phyloP scores from a whole-genome alignment of 2,797 vertebrate genomes.

The Atherinosoma microstoma region DNA sequence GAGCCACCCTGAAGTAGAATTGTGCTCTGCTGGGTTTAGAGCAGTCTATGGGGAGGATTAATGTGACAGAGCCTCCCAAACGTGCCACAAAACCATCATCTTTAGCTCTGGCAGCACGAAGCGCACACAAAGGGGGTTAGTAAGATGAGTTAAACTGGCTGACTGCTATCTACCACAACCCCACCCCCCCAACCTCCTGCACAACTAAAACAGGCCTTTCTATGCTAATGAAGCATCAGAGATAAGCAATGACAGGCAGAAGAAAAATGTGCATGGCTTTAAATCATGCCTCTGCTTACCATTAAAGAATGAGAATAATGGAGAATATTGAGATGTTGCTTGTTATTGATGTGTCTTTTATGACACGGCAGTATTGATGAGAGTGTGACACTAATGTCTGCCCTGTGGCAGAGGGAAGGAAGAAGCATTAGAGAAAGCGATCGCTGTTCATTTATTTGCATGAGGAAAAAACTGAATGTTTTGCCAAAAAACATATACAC shows the following conservation, averaged over 20 bases:
- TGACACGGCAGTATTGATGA: conserved; percentile 76
- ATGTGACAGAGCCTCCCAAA: conserved; percentile 71
- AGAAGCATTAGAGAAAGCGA: conserved; percentile 54
- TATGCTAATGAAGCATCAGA: conserved; percentile 81
- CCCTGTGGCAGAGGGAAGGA: conserved; percentile 70
- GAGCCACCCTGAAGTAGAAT: conserved; percentile 54
- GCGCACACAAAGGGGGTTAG: conserved; percentile 69
- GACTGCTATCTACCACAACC: conserved; percentile 65
- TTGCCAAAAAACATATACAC: conserved; percentile 66
- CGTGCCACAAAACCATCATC: conserved; percentile 76
- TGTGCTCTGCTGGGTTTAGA: conserved; percentile 57
- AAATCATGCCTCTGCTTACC: conserved; percentile 76
- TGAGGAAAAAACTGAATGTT: conserved; percentile 27
- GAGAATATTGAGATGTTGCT: conserved; percentile 70
- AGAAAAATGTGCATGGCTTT: conserved; percentile 65
- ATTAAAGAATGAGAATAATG: conserved; percentile 83
- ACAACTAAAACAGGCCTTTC: conserved; percentile 69
- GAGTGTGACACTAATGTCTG: conserved; percentile 80
- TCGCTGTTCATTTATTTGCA: conserved; percentile 78
- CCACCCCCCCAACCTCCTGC: conserved; percentile 13
- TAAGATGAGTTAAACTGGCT: conserved; percentile 70
- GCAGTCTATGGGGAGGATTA: conserved; percentile 62
- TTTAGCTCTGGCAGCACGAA: conserved; percentile 69
- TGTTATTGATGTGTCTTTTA: conserved; percentile 85
- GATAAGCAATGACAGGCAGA: conserved; percentile 67